A percentile compares a stretch with the other conserved stretches of the same genome.
Evolutionary conservation across 2,888 invertebrate genomes (phyloP).

Genomic region (Machimus rusticus): DNA sequence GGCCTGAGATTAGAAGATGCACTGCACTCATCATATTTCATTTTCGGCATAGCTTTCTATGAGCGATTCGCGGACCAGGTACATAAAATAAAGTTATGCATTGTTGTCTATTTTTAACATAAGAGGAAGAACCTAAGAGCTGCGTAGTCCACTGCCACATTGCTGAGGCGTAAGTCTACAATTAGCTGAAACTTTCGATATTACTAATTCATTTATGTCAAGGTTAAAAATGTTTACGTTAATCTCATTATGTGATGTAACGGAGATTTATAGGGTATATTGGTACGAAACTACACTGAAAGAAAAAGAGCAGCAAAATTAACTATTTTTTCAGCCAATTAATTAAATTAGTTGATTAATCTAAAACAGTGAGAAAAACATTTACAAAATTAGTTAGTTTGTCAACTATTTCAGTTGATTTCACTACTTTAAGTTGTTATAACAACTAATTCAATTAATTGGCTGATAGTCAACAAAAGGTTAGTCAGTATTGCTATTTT

Average conservation of each 20-base stretch:
- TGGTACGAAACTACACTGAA: not conserved
- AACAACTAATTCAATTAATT: too few species aligned
- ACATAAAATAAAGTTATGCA: not conserved
- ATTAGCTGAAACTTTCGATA: not conserved
- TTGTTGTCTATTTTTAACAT: not conserved
- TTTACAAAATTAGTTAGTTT: too few species aligned
- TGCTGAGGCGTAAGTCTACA: not conserved
- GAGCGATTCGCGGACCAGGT: not conserved
- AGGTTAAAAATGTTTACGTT: not conserved
- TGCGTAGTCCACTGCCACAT: not conserved
- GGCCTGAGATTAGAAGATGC: not conserved
- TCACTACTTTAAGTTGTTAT: too few species aligned
- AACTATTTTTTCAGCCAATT: too few species aligned
- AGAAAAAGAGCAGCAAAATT: too few species aligned
- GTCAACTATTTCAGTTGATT: too few species aligned
- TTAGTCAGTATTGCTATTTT: too few species aligned
- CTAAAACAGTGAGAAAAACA: too few species aligned
- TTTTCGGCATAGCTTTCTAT: not conserved
- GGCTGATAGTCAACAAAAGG: too few species aligned
- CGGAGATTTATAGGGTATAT: not conserved
- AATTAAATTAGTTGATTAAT: too few species aligned
- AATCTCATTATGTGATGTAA: not conserved
- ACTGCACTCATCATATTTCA: not conserved
- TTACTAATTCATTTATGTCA: not conserved
- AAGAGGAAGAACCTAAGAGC: not conserved